Base-by-base conservation (phyloP, 2,797 vertebrate genomes). In the Australoheros facetus region DNA sequence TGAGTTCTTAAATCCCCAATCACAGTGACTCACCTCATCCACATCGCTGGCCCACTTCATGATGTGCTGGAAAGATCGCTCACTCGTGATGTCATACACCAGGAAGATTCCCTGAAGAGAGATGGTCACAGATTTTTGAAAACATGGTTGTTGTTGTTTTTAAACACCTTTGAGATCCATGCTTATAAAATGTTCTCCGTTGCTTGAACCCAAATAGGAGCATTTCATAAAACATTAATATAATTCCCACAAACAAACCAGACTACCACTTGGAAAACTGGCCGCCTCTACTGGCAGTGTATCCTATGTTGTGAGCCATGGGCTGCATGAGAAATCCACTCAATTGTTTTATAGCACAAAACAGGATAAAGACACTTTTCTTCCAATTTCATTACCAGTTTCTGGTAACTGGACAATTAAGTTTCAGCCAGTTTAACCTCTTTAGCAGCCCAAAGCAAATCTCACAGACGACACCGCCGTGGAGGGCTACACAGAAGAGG, bases 21-120 rank as follows among this genome's bases (percentile, higher is more conserved):
- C 76, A 60, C 6, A 23, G 66, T 75, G 79, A 80, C 90, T 93
- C 93, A 99, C 98, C 97, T 99, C 98, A 13, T 99, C 98, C 91
- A 99, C 98, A 32, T 99, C 98, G 21, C 98, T 98, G 91, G 97
- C 98, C 98, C 98, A 99, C 92, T 99, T 99, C 95, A 99, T 98
- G 73, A 99, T 99, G 95, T 99, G 98, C 88, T 99, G 98, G 92
- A 99, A 99, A 71, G 98, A 99, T 42, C 97, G 96, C 86, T 99
- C 98, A 0, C 98, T 99, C 62, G 97, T 95, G 91, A 99, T 99
- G 88, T 99, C 98, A 3, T 99, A 99, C 62, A 99, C 97, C 94
- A 99, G 94, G 95, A 99, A 96, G 84, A 96, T 96, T 39, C 96
- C 96, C 96, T 96, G 86, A 70, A 10, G 53, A 81, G 66, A 59